phyloP scores from a whole-genome alignment of 2,113 vertebrate species.

The Xyrauchen texanus region DNA sequence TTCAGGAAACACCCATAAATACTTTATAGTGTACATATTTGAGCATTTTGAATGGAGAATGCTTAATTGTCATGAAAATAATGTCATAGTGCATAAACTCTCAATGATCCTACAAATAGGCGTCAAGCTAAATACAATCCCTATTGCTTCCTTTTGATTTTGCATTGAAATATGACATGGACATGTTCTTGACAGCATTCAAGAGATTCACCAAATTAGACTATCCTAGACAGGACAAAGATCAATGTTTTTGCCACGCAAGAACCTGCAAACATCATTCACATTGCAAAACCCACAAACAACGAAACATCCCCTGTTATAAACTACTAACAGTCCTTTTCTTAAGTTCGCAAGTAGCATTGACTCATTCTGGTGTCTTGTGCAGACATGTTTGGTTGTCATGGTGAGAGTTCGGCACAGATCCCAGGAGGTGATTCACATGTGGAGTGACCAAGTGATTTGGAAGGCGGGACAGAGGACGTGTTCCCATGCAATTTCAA shows the following conservation, averaged over 20 bases:
- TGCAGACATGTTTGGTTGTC: constrained; percentile 40
- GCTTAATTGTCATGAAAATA: too few relatives aligned
- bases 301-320: constrained; percentile 3
- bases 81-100: too few relatives aligned
- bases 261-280: background rate
- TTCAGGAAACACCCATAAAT: too few relatives aligned
- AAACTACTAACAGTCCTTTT: constrained; percentile 26
- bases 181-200: background rate
- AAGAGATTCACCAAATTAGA: background rate
- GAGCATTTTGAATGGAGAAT: too few relatives aligned
- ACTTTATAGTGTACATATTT: too few relatives aligned
- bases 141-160: background rate
- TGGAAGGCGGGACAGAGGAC: constrained; percentile 24
- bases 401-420: constrained; percentile 25
- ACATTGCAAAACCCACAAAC: background rate
- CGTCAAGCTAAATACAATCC: too few relatives aligned
- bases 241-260: constrained; percentile 12
- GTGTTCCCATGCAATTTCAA: constrained; percentile 7
- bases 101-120: too few relatives aligned
- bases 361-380: constrained; percentile 40
- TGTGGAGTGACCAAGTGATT: constrained; percentile 4
- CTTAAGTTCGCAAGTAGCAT: background rate
- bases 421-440: constrained; percentile 20
- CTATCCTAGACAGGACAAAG: background rate
- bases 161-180: too few relatives aligned